Base-by-base conservation (phyloP, 37 sponge, comb jelly and placozoan genomes). In the Mnemiopsis leidyi region DNA sequence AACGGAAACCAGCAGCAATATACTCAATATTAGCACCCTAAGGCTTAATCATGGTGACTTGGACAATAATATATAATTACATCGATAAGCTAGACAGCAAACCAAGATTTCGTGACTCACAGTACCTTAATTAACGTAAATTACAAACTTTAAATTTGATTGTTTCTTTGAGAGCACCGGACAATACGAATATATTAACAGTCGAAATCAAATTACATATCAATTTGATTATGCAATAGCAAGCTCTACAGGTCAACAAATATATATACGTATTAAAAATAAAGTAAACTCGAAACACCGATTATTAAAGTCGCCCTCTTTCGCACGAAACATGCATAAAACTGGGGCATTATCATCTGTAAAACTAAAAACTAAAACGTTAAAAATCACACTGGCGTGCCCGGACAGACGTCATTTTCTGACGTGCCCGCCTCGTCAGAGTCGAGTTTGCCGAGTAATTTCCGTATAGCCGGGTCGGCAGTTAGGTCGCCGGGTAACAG, bases 381-480 rank as follows among this genome's bases (percentile, higher is more conserved):
- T 48, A 48, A 48, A 48, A 48, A 48, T 85, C 90, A 85, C 90
- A 85, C 90, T n/a, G 90, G 90, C 20, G 90, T 85, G 30, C 90
- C 90, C 2, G 90, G 61, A 38, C 25, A 40, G 1, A 40, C 90
- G 0, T 40, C 61, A 2, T 38, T 26, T n/a, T 21, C 40, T 31
- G 34, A 9, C 73, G 29, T 20, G 9, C 18, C 18, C 23, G 73
- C 73, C 9, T 69, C 73, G n/a, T 25, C 73, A 20, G 35, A 20
- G 3, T 77, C 20, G 26, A 32, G 1, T 26, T 32, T 31, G 26
- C 40, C 61, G 0, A 85, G 48, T 28, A 40, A 18, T 25, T 85
- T 37, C 23, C 90, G 40, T 7, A 85, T 40, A 7, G 90, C 23
- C 1, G 2, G 3, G 28, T 21, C 0, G 7, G 40, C 1, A 16